These are phyloP conservation scores for Diachasma alloeum DNA, from an alignment of 1,140 invertebrate genomes.

Conservation along the genomic window DNA sequence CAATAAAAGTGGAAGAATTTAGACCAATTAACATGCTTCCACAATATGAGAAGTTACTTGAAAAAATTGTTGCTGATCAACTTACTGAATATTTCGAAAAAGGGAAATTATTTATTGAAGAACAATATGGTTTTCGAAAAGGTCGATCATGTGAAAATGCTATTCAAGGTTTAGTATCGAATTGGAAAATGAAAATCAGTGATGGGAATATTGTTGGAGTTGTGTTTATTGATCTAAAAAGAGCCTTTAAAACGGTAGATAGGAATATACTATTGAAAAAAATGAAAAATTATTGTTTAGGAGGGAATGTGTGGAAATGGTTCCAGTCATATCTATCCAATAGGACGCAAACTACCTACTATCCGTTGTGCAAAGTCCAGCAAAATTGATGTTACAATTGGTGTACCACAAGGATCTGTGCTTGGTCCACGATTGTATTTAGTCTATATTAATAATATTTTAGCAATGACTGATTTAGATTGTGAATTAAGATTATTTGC, in stretches of 20 bases:
- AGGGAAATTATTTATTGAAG: slow-evolving; percentile 18
- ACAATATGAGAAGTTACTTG: no score
- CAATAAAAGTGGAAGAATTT: slow-evolving; percentile 28
- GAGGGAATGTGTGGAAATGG: slow-evolving; percentile 21
- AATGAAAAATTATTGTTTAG: no score
- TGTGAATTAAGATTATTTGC: slow-evolving; percentile 25
- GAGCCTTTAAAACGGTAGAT: slow-evolving; percentile 33
- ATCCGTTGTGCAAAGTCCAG: not conserved
- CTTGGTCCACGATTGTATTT: slow-evolving; percentile 11
- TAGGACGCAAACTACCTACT: not conserved
- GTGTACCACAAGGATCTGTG: slow-evolving; percentile 22
- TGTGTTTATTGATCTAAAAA: slow-evolving; percentile 24
- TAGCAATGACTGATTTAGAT: not conserved
- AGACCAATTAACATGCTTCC: slow-evolving; percentile 34
- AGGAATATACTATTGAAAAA: slow-evolving; percentile 21
- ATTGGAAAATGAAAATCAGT: slow-evolving; percentile 13
- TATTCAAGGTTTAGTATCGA: not conserved
- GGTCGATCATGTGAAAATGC: slow-evolving; percentile 22
- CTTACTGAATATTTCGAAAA: slow-evolving; percentile 10
- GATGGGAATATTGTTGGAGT: not conserved
- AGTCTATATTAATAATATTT: slow-evolving; percentile 14
- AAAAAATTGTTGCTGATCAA: slow-evolving; percentile 35
- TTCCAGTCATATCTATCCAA: slow-evolving; percentile 21
- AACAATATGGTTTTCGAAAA: slow-evolving; percentile 24
- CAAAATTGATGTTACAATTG: not conserved